Base-by-base conservation (phyloP, 2,888 invertebrate genomes). In the Pristionchus arcanus region DNA sequence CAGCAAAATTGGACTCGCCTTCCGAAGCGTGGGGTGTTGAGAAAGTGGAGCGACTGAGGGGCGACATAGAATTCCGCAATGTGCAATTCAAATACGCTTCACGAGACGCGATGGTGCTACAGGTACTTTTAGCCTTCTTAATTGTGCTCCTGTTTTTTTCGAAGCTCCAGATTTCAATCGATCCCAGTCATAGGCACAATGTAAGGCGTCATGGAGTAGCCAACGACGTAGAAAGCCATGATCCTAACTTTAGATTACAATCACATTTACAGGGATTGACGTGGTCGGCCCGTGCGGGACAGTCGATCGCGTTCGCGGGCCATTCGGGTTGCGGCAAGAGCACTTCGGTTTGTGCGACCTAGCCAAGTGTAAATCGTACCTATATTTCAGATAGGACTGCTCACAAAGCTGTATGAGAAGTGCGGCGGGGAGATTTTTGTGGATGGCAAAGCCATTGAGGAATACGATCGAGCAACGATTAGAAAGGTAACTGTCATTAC, bases 311-410 rank as follows among this genome's bases (percentile, higher is more conserved):
- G 3, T 88, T 88, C 25, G 74, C 55, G 31, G 87, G 87, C n/a
- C 87, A 74, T 55, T 88, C 87, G 0, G 87, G 87, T 53, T 74
- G 87, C 55, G 87, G 87, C 25, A 88, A 88, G 55, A 88, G 74
- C 87, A 88, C 87, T n/a, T 55, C 74, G 87, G 87, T 88, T 49
- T 7, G 42, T n/a, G n/a, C n/a, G n/a, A n/a, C n/a, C n/a, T n/a
- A n/a, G n/a, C n/a, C n/a, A n/a, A n/a, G n/a, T n/a, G n/a, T n/a
- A n/a, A n/a, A n/a, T n/a, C n/a, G n/a, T n/a, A n/a, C n/a, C n/a
- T n/a, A 49, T 19, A 1, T 37, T 49, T 25, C 11, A 88, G 87
- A 59, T 88, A 15, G 87, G 87, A 5, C 66, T 88, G n/a, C 74
- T 88, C 31, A 74, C 87, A 13, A 55, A 59, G 11, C 21, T 88